Conservation (phyloP, 1,140 invertebrate species). For the Euglossa dilemma region DNA sequence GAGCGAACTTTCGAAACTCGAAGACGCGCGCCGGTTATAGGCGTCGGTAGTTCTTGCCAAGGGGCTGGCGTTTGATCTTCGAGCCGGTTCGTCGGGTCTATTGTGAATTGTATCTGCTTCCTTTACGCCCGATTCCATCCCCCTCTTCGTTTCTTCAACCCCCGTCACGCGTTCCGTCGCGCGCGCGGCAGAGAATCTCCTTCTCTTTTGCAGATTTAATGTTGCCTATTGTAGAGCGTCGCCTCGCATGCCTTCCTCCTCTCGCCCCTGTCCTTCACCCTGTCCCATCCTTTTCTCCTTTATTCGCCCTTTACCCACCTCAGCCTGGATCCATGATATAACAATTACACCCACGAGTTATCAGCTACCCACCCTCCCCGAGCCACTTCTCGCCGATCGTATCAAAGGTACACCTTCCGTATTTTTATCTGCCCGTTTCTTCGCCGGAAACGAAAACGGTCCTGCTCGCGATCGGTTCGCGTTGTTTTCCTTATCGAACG, state of each 20-base stretch:
- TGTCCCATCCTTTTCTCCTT: constrained; percentile 38
- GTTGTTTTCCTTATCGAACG: not conserved
- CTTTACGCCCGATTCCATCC: constrained; percentile 75
- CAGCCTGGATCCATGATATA: constrained; percentile 72
- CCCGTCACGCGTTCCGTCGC: constrained; percentile 37
- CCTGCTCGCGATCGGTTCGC: not conserved
- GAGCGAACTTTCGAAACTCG: constrained; percentile 75
- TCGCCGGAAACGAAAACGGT: constrained; percentile 21
- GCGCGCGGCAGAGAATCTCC: constrained; percentile 53
- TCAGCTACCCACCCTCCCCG: constrained; percentile 50
- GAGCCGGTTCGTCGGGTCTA: constrained; percentile 80
- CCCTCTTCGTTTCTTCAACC: constrained; percentile 57
- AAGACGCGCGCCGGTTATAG: constrained; percentile 73
- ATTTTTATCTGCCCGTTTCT: not conserved
- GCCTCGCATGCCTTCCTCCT: constrained; percentile 74
- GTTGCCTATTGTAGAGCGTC: constrained; percentile 77
- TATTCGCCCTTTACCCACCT: constrained; percentile 31
- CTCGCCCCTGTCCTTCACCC: constrained; percentile 59
- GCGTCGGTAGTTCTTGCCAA: constrained; percentile 72
- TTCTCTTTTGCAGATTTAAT: constrained; percentile 79
- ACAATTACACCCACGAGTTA: constrained; percentile 77
- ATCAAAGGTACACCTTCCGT: constrained; percentile 56
- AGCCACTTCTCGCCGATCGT: not conserved
- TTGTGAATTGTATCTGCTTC: constrained; percentile 82
- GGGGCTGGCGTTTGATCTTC: constrained; percentile 79